Evolutionary conservation across 1,140 invertebrate species (phyloP), one percentile per base, ranked within the genome.

Genomic region (Danaus melanippus): DNA sequence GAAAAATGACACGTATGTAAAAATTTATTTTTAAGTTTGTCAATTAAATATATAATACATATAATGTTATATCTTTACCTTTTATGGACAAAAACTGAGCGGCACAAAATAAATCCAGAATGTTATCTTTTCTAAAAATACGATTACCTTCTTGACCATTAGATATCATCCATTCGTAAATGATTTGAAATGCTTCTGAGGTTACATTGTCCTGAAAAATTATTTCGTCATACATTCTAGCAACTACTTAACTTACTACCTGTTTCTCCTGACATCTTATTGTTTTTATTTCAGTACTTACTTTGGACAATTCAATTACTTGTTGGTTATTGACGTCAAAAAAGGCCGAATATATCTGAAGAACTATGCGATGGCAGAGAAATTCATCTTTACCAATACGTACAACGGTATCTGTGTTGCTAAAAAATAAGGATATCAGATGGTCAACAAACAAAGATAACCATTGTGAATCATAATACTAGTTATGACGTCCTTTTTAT

Each of bases 151-250:
- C 89, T 15, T 72, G 83, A 4, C 79, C 86, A 10, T 88, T 84
- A 46, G 87, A 89, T 59, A 92, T 90, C 92, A 93, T 93, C 93
- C 93, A 94, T 55, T 92, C 90, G 72, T 94, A 94, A 60, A 92
- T 91, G 42, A 90, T 89, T 11, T 88, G 88, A 68, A 93, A 94
- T 1, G 92, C 90, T 64, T 83, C 78, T 1, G 89, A 87, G 9
- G 89, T 89, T 1, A 92, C 88, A 50, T 69, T 88, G 56, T 71
- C 80, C 89, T 91, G 66, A 42, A 74, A 70, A 44, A 59, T 49
- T 3, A 32, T 32, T 32, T 32, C 21, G 21, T 32, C 21, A 32
- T 32, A 32, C 21, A 32, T 32, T 32, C 6, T 32, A 32, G 2
- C 7, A 8, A 7, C 21, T 32, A 32, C 21, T 32, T 32, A 32